These are phyloP conservation scores for Pyrochroa serraticornis DNA, from an alignment of 2,888 invertebrate genomes.

Conservation along the genomic window DNA sequence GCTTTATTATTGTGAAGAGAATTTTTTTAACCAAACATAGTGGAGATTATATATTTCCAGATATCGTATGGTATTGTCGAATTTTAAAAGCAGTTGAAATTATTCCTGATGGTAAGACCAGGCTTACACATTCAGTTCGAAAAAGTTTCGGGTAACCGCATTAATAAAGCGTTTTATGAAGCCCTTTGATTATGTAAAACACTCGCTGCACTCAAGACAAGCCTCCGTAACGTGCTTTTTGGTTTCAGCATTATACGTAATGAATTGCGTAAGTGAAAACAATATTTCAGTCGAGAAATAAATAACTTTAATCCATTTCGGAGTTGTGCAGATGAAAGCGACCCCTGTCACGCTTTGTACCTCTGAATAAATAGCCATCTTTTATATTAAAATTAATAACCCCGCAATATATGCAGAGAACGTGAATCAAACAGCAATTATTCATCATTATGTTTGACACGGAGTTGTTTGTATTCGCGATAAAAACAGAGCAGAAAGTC, in stretches of 20 bases:
- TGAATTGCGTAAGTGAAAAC: slow-evolving; percentile 12
- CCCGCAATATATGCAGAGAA: slow-evolving; percentile 21
- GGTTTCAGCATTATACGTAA: slow-evolving; percentile 2
- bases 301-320: slow-evolving; percentile 24
- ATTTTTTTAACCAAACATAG: too few species aligned
- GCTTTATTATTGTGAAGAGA: too few species aligned
- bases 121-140: too few species aligned
- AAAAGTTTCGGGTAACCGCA: too few species aligned
- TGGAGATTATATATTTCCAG: too few species aligned
- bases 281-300: slow-evolving; percentile 24
- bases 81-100: too few species aligned
- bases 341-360: slow-evolving; percentile 26
- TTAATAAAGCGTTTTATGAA: too few species aligned
- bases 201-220: slow-evolving; percentile 5
- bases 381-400: slow-evolving; percentile 32
- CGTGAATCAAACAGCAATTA: slow-evolving; percentile 30
- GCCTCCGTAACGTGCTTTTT: slow-evolving; percentile 2
- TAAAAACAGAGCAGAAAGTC: slow-evolving; percentile 21
- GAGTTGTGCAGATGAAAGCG: slow-evolving; percentile 20
- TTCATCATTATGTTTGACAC: slow-evolving; percentile 28
- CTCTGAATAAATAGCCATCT: slow-evolving; percentile 27
- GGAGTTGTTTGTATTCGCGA: slow-evolving; percentile 22
- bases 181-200: neutral
- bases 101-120: too few species aligned
- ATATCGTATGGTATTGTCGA: too few species aligned